Percentiles rank a stretch among this genome's conserved stretches.
Conservation (phyloP, 2,113 vertebrate genomes). For the Harpagus bidentatus region DNA sequence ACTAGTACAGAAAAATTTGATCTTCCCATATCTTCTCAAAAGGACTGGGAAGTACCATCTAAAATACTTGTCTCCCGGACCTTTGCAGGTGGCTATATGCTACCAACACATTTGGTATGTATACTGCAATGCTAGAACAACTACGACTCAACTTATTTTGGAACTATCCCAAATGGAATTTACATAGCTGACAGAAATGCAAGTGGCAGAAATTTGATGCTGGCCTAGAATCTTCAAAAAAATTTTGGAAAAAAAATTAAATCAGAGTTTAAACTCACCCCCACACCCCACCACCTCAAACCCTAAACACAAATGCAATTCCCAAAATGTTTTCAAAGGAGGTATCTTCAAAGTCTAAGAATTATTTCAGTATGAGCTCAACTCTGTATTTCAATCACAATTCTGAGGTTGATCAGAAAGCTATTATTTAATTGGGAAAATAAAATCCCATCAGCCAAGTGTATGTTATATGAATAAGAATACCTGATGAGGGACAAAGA, state of each 20-base stretch:
- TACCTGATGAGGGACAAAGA: neutral
- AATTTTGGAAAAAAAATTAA: neutral
- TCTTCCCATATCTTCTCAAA: neutral
- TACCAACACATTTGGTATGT: neutral
- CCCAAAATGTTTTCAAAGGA: neutral
- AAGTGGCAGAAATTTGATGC: neutral
- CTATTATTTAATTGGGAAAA: neutral
- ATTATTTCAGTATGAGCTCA: neutral
- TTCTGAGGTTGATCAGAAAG: neutral
- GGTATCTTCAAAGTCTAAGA: neutral
- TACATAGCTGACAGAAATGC: neutral
- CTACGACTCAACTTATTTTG: neutral
- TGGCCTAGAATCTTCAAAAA: neutral
- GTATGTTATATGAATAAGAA: neutral
- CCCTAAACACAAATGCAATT: neutral
- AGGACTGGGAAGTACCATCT: neutral
- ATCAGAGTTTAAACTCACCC: neutral
- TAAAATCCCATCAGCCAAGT: neutral
- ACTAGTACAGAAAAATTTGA: neutral
- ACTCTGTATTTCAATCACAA: neutral
- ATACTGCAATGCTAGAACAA: neutral
- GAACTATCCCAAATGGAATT: neutral
- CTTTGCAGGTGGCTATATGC: neutral
- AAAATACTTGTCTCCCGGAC: neutral
- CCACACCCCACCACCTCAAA: accelerated